phyloP scores from a whole-genome alignment of 37 sponge, comb jelly and placozoan genomes.

The Halichondria panicea region DNA sequence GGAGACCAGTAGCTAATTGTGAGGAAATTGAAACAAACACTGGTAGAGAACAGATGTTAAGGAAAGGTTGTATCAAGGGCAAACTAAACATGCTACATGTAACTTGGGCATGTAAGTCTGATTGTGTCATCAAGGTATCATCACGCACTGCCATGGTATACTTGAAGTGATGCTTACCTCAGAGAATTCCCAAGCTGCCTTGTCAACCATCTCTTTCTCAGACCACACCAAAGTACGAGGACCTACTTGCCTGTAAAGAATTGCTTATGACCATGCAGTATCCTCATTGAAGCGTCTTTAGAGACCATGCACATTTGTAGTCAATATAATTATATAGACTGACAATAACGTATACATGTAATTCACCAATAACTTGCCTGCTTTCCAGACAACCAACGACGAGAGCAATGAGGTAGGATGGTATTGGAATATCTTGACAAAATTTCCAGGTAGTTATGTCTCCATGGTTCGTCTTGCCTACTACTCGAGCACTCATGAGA shows the following conservation, averaged over 20 bases:
- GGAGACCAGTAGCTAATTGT: no score
- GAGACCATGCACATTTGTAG: neutral
- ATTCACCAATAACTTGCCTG: conserved; percentile 35
- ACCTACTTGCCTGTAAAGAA: conserved; percentile 50
- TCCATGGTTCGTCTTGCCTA: conserved; percentile 1
- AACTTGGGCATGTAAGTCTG: no score
- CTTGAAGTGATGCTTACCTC: no score
- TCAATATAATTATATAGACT: neutral
- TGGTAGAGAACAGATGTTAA: neutral
- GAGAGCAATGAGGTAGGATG: conserved; percentile 87
- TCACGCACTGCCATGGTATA: no score
- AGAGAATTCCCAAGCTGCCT: conserved; percentile 82
- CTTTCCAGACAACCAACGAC: conserved; percentile 82
- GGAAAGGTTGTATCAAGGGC: neutral
- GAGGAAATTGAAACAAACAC: no score
- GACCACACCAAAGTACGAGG: conserved; percentile 82
- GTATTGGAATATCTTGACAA: conserved; percentile 81
- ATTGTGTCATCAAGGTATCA: no score
- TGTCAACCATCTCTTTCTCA: conserved; percentile 78
- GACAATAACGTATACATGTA: neutral
- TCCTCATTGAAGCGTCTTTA: neutral
- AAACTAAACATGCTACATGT: no score
- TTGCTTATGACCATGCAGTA: neutral
- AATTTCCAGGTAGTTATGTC: conserved; percentile 33
- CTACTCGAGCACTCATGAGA: conserved; percentile 85